Percentiles rank a stretch among this genome's conserved stretches.
phyloP scores from a whole-genome alignment of 1,140 invertebrate species.

The Geopemphigus sp. region DNA sequence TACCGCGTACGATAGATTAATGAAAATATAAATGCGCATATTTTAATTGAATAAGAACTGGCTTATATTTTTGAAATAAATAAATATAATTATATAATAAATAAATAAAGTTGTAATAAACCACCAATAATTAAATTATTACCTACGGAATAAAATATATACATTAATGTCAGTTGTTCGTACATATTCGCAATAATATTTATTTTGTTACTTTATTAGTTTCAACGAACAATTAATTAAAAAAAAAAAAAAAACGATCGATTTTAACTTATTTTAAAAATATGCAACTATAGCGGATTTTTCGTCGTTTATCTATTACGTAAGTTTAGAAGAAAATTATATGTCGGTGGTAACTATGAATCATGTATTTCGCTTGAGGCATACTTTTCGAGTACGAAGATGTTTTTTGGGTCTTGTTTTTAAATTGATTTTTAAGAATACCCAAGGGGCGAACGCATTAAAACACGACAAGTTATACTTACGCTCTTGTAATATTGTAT shows the following conservation, averaged over 20 bases:
- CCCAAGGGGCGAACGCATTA: slow-evolving; percentile 14
- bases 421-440: slow-evolving; percentile 28
- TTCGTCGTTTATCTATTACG: neutral
- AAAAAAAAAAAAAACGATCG: too few relatives aligned
- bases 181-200: too few relatives aligned
- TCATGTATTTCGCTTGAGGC: neutral
- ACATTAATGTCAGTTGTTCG: too few relatives aligned
- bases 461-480: slow-evolving; percentile 9
- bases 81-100: too few relatives aligned
- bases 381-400: neutral
- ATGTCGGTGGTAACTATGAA: neutral
- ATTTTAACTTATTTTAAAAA: neutral
- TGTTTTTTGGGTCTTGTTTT: slow-evolving; percentile 8
- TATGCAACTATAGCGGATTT: neutral
- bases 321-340: neutral
- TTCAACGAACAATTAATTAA: too few relatives aligned
- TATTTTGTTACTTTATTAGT: too few relatives aligned
- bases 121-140: too few relatives aligned
- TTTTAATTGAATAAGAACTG: too few relatives aligned
- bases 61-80: too few relatives aligned
- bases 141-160: too few relatives aligned
- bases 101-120: too few relatives aligned
- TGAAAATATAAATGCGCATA: too few relatives aligned
- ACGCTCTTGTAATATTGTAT: neutral
- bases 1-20: neutral